Base-by-base conservation (phyloP, 1,140 invertebrate species). In the Drosophila pseudoananassae region DNA sequence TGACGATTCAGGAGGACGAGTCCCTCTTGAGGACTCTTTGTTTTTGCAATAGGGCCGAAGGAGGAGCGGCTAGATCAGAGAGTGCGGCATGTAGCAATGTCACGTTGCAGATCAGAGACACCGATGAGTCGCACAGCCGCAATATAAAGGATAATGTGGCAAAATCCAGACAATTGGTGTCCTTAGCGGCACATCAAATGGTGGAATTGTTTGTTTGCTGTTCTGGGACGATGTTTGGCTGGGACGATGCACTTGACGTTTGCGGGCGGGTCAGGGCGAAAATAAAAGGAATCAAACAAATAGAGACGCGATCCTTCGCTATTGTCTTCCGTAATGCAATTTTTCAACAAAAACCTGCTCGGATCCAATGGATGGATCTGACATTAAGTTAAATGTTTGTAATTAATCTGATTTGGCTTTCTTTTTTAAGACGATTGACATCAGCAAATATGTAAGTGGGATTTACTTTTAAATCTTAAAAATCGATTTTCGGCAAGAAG, bases 141-240 rank as follows among this genome's bases (percentile, higher is more conserved):
- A 84, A 79, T 76, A 47, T 64, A 84, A 88, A 89, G 84, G 84
- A 89, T 88, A 88, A 89, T 89, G 84, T 88, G 79, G 84, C 84
- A 79, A 88, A 89, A 89, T 88, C 84, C 80, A 72, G 61, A 88
- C 84, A 89, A 88, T 83, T 65, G 83, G 51, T 77, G 68, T 85
- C 75, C 83, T 82, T 61, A 56, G 83, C 70, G 83, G 70, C 82
- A 87, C 82, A 88, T 87, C 78, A 87, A 87, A 82, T 87, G 68
- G 46, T 17, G 57, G 43, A 47, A 36, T 43, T 54, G 55, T 60
- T 66, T 79, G 71, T 72, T 79, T 79, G 65, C 63, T 88, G 45
- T 43, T 79, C 20, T 20, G 20, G 20, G 20, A 20, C 72, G 60
- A 59, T 88, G 45, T 87, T 88, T 82, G 78, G 52, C 61, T 69